These are phyloP conservation scores for Chunga burmeisteri DNA, from an alignment of 2,113 vertebrate genomes.

Conservation along the genomic window DNA sequence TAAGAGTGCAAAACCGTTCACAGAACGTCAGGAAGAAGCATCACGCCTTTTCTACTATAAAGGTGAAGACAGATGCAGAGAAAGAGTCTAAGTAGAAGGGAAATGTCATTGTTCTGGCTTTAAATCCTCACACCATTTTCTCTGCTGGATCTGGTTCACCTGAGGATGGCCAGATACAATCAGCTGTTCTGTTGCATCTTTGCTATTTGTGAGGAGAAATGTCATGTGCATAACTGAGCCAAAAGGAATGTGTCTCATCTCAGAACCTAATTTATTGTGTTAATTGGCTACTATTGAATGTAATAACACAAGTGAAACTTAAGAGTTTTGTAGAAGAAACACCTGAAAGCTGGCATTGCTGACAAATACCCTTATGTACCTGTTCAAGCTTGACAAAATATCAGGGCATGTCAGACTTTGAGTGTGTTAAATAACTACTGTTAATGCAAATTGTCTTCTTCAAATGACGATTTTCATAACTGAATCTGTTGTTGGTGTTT, in stretches of 20 bases:
- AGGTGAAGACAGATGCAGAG: background rate
- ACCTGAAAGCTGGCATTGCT: background rate
- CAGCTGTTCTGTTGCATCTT: background rate
- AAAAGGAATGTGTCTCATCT: background rate
- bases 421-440: background rate
- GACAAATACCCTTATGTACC: background rate
- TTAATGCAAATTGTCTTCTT: background rate
- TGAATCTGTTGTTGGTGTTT: background rate
- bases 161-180: background rate
- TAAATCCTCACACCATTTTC: background rate
- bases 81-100: background rate
- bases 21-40: background rate
- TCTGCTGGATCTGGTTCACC: background rate
- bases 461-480: rapidly evolving
- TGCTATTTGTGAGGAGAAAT: background rate
- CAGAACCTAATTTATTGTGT: background rate
- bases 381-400: background rate
- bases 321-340: background rate
- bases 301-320: background rate
- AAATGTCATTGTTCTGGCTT: background rate
- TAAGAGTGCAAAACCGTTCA: background rate
- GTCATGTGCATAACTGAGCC: background rate
- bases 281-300: background rate
- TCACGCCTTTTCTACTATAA: background rate
- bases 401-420: background rate